Conservation (phyloP, 2,888 invertebrate species). For the Patella ulyssiponensis region DNA sequence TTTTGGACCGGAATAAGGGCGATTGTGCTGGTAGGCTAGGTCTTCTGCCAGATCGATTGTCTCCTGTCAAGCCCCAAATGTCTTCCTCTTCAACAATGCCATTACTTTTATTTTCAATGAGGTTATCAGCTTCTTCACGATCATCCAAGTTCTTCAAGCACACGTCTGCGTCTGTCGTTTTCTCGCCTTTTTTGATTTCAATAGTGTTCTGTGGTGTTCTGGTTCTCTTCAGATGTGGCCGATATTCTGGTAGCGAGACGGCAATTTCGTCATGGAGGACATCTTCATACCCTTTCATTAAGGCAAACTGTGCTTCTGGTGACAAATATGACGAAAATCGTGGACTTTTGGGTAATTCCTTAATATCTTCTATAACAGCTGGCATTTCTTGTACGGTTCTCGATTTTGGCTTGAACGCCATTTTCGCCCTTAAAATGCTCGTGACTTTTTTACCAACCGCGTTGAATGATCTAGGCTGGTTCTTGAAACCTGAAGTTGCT, state of each 20-base stretch:
- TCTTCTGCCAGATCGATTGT: neutral
- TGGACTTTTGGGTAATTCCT: constrained; percentile 56
- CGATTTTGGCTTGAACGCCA: neutral
- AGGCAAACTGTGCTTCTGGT: constrained; percentile 67
- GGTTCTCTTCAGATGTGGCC: constrained; percentile 45
- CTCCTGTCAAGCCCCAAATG: neutral
- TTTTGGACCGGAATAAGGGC: neutral
- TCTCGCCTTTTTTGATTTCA: neutral
- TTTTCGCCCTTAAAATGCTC: neutral
- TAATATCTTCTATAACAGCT: constrained; percentile 35
- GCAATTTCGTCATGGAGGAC: constrained; percentile 54
- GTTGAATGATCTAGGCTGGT: neutral
- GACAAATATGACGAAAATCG: constrained; percentile 66
- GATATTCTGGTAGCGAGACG: constrained; percentile 46
- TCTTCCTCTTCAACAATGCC: neutral
- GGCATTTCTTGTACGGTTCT: neutral
- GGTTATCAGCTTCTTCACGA: neutral
- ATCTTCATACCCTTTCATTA: constrained; percentile 69
- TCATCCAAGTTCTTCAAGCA: neutral
- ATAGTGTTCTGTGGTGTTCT: constrained; percentile 49
- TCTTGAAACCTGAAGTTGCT: too few relatives aligned
- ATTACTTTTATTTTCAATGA: neutral
- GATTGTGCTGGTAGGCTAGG: neutral
- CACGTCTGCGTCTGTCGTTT: neutral
- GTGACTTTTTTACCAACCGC: neutral